A percentile compares a stretch with the other conserved stretches of the same genome.
These are phyloP conservation scores for Cettia cetti DNA, from an alignment of 2,113 vertebrate genomes.

Conservation along the genomic window DNA sequence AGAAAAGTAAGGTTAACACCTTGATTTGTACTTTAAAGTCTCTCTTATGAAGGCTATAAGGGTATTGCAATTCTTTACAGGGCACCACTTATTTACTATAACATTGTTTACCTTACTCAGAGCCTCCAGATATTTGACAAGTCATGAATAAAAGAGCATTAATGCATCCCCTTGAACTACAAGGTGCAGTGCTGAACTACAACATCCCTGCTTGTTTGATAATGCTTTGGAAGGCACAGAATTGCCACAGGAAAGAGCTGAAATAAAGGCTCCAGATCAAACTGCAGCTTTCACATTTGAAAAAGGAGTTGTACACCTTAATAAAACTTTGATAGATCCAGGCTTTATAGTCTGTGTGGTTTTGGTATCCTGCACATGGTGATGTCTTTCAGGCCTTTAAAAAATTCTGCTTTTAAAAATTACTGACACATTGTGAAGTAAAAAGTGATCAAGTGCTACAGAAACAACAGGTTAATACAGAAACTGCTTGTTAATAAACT, in stretches of 20 bases:
- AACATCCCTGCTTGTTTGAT: not conserved
- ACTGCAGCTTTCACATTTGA: not conserved
- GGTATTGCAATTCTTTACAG: not conserved
- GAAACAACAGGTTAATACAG: not conserved
- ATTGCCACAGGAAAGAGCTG: not conserved
- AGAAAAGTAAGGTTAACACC: not conserved
- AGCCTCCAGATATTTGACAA: not conserved
- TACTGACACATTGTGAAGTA: not conserved
- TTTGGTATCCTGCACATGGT: not conserved
- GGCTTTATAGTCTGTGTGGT: not conserved
- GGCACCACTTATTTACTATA: not conserved
- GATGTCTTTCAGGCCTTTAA: not conserved
- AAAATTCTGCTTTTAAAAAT: not conserved
- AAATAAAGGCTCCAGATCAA: not conserved
- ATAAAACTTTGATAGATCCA: not conserved
- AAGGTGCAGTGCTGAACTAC: not conserved
- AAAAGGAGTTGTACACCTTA: not conserved
- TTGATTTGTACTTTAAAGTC: not conserved
- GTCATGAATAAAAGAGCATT: not conserved
- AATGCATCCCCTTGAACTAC: not conserved
- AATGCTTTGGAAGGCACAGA: not conserved
- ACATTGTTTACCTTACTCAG: not conserved
- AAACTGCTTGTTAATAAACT: not conserved
- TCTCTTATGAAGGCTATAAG: not conserved
- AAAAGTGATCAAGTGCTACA: not conserved